These are phyloP conservation scores for Setophaga petechia DNA, from an alignment of 2,113 vertebrate genomes.

Conservation along the genomic window DNA sequence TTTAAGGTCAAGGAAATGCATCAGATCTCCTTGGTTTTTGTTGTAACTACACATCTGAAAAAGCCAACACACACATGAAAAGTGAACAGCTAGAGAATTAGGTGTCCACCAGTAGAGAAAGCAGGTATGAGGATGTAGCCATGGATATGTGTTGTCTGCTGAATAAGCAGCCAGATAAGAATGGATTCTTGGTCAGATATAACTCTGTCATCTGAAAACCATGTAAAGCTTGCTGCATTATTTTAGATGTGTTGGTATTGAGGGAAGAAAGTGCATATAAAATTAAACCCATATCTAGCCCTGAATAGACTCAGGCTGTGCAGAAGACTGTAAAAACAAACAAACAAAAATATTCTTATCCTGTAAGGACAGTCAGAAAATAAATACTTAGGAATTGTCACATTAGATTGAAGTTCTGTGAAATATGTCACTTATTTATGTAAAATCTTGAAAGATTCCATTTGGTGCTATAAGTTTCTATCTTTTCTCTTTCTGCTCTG, in stretches of 20 bases:
- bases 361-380: not conserved
- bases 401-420: not conserved
- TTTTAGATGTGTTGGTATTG: not conserved
- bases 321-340: not conserved
- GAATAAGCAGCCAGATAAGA: not conserved
- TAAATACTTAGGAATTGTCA: not conserved
- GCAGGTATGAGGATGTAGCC: not conserved
- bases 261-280: not conserved
- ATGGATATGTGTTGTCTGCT: not conserved
- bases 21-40: not conserved
- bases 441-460: not conserved
- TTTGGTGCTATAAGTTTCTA: not conserved
- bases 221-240: not conserved
- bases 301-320: not conserved
- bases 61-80: not conserved
- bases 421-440: not conserved
- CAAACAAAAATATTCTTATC: not conserved
- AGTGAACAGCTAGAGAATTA: not conserved
- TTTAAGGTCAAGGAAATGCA: not conserved
- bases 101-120: not conserved
- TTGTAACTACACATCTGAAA: not conserved
- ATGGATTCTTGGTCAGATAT: not conserved
- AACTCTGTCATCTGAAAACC: not conserved
- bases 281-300: not conserved
- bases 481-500: not conserved